Evolutionary conservation across 2,113 vertebrate genomes (phyloP), one percentile per base, ranked within the genome.

Genomic region (Lichenostomus cassidix): DNA sequence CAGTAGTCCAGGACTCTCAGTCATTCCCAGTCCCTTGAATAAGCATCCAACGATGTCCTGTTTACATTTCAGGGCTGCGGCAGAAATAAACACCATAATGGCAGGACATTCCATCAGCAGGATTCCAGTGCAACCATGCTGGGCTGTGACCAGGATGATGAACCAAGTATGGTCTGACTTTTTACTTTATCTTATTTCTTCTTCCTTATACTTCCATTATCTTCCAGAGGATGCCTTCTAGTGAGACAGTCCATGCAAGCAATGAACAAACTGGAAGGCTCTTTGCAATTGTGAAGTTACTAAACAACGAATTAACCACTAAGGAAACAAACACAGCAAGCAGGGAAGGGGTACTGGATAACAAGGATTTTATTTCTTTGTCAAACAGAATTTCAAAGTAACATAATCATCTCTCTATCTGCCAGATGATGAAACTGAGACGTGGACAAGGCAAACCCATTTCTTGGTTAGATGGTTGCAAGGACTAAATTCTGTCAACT

Each of bases 51-150:
- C 33, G 15, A 96, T 77, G 68, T 94, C 80, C 91, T 95, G 64
- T 80, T 62, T 95, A 96, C 71, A 94, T 94, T 94, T 92, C 58
- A 65, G 90, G 62, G 80, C 62, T 65, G 21, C 46, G 85, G 74
- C 84, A 44, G 89, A 94, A 95, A 89, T 89, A 96, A 98, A 97
- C 95, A 96, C 82, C 89, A 67, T 86, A 73, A 84, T 49, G 39
- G 58, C 92, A 91, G 83, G 83, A 95, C 77, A 90, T 94, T 96
- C 87, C 73, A 90, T 53, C 96, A 95, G 95, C 91, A 93, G 90
- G 87, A 95, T 85, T 87, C 90, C 94, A 96, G 64, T 0, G 0
- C 63, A 95, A 33, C 68, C 87, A 89, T 50, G 81, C 92, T 90
- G 86, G n/a, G 79, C 58, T 90, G 44, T 7, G 12, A 83, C 58